Evolutionary conservation across 1,140 invertebrate species (phyloP).

Genomic region (Vanessa tameamea): DNA sequence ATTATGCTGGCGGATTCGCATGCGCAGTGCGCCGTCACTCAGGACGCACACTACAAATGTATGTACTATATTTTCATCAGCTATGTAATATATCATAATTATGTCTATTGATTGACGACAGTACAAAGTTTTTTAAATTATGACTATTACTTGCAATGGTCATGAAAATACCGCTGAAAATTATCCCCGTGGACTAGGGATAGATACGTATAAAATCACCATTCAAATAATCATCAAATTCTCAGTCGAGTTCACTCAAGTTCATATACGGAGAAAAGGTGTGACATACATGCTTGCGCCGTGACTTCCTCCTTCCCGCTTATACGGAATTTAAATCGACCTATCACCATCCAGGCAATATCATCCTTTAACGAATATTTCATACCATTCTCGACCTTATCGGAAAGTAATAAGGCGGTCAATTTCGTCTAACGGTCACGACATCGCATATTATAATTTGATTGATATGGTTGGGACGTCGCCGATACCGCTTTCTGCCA

Average conservation of each 20-base stretch:
- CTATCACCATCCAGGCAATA: conserved; percentile 63
- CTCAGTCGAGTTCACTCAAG: conserved; percentile 65
- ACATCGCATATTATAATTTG: conserved; percentile 70
- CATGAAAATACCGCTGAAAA: too few relatives aligned
- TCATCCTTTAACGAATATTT: conserved; percentile 31
- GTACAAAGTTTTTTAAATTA: too few relatives aligned
- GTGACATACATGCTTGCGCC: conserved; percentile 69
- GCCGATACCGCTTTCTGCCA: conserved; percentile 70
- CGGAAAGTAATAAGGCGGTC: conserved; percentile 39
- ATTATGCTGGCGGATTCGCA: too few relatives aligned
- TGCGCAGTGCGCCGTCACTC: too few relatives aligned
- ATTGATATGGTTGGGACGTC: conserved; percentile 75
- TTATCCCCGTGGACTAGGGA: neutral
- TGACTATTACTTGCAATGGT: too few relatives aligned
- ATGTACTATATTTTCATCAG: too few relatives aligned
- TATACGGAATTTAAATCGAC: conserved; percentile 79
- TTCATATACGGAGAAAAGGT: conserved; percentile 78
- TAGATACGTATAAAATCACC: neutral
- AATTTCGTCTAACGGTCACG: conserved; percentile 44
- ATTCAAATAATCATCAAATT: conserved; percentile 46
- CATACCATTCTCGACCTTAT: conserved; percentile 48
- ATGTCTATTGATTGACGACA: too few relatives aligned
- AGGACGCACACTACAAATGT: too few relatives aligned
- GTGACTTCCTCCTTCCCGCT: conserved; percentile 79
- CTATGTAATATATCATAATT: too few relatives aligned